Base-by-base conservation (phyloP, 2,113 vertebrate genomes). In the Xiphophorus hellerii region DNA sequence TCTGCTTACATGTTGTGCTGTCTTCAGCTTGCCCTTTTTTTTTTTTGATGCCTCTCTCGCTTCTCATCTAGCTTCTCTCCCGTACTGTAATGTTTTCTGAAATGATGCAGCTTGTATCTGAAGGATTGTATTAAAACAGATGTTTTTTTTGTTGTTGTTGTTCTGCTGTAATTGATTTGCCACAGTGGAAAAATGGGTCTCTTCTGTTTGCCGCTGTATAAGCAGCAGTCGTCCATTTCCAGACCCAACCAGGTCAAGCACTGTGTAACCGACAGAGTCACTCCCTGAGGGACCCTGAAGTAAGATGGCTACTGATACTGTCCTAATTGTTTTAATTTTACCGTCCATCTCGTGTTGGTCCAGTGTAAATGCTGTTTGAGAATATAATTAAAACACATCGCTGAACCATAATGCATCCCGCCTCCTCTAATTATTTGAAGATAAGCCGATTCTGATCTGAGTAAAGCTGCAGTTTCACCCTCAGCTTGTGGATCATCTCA, bases 301-400 rank as follows among this genome's bases (percentile, higher is more conserved):
- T 71, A 28, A 82, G 76, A 84, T 71, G 71, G 31, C 67, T 62
- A 75, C 73, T 64, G 80, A 84, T 79, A 29, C 74, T 39, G 68
- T 62, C 28, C 39, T 54, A 69, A 85, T 80, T 63, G n/a, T 73
- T 80, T 44, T 79, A 76, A 87, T 87, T 83, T 70, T 78, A 73
- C 75, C 77, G 64, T 88, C 51, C 51, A 11, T 81, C 61, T 82
- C 60, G 64, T 78, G 70, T 80, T 83, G 74, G 39, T 78, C 63
- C 58, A 65, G 65, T 83, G 72, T 84, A 73, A 85, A 78, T 65
- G 80, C 71, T 82, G 82, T 87, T 78, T 83, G 73, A 87, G 75
- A 78, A 78, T 74, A 70, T 88, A 79, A 92, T 92, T 90, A 92
- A 93, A 91, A 87, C 69, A 73, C 51, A 62, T 87, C 72, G 72